Evolutionary conservation across 2,888 invertebrate genomes (phyloP), one percentile per base, ranked within the genome.

Genomic region (Zhuqinia jingwanae): DNA sequence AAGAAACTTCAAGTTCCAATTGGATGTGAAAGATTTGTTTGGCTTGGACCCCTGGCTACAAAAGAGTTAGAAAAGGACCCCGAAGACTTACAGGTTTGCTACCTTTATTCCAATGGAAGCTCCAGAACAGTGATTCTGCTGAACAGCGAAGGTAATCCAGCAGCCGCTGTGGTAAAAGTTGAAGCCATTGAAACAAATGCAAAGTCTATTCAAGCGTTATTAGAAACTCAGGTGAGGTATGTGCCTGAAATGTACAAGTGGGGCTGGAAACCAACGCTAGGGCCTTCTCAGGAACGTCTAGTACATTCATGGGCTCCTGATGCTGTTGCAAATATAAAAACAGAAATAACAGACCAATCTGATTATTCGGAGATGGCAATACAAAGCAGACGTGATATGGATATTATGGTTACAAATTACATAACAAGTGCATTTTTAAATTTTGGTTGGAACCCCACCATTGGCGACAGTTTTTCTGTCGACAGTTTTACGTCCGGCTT

Each of bases 221-320:
- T 88, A n/a, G 82, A 78, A 73, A 53, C 82, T 0, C 82, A 88
- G 10, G 78, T 79, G 30, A 68, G 73, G 15, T 58, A 50, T 10
- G 56, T 88, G 11, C 88, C 88, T 0, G 76, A 56, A 0, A 15
- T 75, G 47, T 85, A 75, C 56, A 56, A 82, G 20, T 68, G 75
- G 36, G 42, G 65, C 22, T 88, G 88, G 88, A 60, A 82, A 25
- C n/a, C 78, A 11, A 73, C 78, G 0, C 1, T 60, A 2, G 88
- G 85, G 1, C 81, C 85, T 0, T 2, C 2, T 0, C 56, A 82
- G 1, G 22, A 30, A 3, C 27, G 70, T 8, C 42, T 63, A 0
- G 53, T 65, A 11, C 17, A 25, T 0, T 36, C 25, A 0, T 25
- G 30, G 10, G 65, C 20, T 1, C 15, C 53, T n/a, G 60, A 75